Conservation (phyloP, 2,113 vertebrate genomes). For the Numida meleagris region DNA sequence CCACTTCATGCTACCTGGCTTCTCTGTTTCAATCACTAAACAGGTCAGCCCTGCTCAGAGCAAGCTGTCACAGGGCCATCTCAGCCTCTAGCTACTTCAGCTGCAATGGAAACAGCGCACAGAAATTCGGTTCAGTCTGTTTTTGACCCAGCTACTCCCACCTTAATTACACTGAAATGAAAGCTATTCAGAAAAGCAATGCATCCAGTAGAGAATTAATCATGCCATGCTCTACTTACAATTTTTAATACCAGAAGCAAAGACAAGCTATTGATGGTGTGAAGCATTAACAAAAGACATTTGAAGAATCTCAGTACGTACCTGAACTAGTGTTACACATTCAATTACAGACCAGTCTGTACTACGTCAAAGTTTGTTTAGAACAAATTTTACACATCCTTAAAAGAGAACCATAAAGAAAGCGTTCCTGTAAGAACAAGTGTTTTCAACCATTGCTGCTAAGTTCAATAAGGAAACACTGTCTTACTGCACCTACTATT, state of each 20-base stretch:
- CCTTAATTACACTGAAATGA: background rate
- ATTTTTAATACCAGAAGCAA: conserved; percentile 32
- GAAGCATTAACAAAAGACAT: conserved; percentile 37
- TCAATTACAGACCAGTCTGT: conserved; percentile 56
- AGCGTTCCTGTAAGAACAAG: conserved; percentile 20
- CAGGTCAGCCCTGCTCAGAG: background rate
- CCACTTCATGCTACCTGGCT: background rate
- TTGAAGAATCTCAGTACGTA: conserved; percentile 19
- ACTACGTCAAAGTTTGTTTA: conserved; percentile 41
- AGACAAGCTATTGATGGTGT: conserved; percentile 32
- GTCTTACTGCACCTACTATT: background rate
- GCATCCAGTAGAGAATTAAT: conserved; percentile 37
- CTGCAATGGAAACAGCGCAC: background rate
- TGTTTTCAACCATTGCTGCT: conserved; percentile 4
- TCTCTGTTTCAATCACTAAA: background rate
- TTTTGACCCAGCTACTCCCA: background rate
- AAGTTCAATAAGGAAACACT: background rate
- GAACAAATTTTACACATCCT: conserved; percentile 54
- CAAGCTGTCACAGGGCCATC: background rate
- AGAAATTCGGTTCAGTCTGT: background rate
- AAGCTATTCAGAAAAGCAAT: background rate
- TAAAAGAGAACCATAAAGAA: conserved; percentile 31
- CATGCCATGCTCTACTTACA: conserved; percentile 55
- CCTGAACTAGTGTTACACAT: conserved; percentile 24
- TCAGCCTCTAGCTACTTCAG: background rate